These are phyloP conservation scores for Aspidapion aeneum DNA, from an alignment of 2,888 invertebrate genomes.

Conservation along the genomic window DNA sequence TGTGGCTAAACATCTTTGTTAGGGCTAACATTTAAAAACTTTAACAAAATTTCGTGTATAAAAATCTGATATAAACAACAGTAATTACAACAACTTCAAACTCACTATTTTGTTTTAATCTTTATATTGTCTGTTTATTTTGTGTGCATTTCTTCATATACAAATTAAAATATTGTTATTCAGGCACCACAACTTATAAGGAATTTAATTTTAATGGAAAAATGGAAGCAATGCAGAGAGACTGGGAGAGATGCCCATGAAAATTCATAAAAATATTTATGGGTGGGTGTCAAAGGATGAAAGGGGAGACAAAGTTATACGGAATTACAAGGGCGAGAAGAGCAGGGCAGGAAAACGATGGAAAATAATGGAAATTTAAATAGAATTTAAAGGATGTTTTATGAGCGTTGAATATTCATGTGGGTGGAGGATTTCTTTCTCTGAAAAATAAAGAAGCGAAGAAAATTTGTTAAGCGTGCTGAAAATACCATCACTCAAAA, in stretches of 20 bases:
- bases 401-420: background rate
- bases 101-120: background rate
- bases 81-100: background rate
- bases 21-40: slow-evolving; percentile 30
- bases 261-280: background rate
- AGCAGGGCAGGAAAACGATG: background rate
- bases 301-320: background rate
- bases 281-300: background rate
- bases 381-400: background rate
- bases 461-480: background rate
- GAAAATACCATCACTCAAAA: background rate
- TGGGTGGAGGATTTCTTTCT: background rate
- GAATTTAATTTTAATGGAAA: background rate
- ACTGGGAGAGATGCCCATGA: background rate
- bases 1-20: slow-evolving; percentile 31
- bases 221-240: background rate
- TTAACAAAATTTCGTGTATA: background rate
- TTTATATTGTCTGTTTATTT: background rate
- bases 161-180: background rate
- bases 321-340: background rate
- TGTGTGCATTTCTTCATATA: background rate
- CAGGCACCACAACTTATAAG: background rate
- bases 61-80: background rate
- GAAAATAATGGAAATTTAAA: background rate
- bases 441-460: background rate